Conservation (phyloP, 2,888 invertebrate species). For the Mamestra brassicae region DNA sequence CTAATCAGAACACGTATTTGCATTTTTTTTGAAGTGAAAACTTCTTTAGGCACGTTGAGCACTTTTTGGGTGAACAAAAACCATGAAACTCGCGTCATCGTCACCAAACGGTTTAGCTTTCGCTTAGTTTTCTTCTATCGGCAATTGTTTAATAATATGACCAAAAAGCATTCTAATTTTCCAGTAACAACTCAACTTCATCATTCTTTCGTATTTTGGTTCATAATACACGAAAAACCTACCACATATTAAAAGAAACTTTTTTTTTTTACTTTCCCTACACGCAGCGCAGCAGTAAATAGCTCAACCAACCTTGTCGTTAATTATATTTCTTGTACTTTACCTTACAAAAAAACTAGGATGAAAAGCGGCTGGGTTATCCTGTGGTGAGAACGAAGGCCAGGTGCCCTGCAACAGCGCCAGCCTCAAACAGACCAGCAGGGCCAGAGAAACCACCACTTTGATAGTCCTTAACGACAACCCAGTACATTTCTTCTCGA, state of each 20-base stretch:
- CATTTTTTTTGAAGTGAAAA: too few relatives aligned
- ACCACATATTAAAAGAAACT: too few relatives aligned
- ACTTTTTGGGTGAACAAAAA: too few relatives aligned
- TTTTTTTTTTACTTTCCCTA: not conserved
- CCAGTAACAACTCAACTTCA: not conserved
- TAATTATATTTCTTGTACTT: not conserved
- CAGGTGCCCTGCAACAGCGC: constrained; percentile 95
- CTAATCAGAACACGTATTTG: too few relatives aligned
- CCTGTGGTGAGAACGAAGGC: constrained; percentile 95
- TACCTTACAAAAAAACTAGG: constrained; percentile 94
- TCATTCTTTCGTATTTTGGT: not conserved
- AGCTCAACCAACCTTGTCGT: too few relatives aligned
- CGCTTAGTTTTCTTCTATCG: too few relatives aligned
- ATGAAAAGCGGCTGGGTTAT: constrained; percentile 96
- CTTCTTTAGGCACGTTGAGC: too few relatives aligned
- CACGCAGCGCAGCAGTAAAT: too few relatives aligned
- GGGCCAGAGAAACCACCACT: constrained; percentile 92
- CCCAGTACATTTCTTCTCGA: constrained; percentile 86
- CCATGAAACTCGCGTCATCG: too few relatives aligned
- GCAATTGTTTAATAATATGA: not conserved
- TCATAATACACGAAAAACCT: not conserved
- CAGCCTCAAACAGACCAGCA: constrained; percentile 93
- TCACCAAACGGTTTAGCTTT: too few relatives aligned
- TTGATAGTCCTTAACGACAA: constrained; percentile 92
- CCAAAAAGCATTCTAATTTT: not conserved